Percentiles rank a stretch among this genome's conserved stretches.
These are phyloP conservation scores for Mycalesis mineus DNA, from an alignment of 2,888 invertebrate genomes.

Conservation along the genomic window DNA sequence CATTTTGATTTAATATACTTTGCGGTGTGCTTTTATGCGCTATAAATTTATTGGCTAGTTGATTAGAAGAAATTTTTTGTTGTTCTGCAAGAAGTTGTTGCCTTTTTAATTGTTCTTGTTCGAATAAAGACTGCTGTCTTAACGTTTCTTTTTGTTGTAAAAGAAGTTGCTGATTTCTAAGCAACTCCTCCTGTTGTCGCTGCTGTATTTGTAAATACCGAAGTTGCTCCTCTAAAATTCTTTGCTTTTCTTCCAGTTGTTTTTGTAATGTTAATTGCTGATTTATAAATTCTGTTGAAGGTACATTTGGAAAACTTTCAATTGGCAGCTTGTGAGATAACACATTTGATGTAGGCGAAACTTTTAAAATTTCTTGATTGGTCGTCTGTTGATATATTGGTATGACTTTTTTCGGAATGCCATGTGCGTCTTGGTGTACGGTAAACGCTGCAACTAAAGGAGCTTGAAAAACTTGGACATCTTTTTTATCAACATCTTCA, in stretches of 20 bases:
- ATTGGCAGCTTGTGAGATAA: conserved; percentile 37
- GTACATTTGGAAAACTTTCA: conserved; percentile 35
- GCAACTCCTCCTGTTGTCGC: conserved; percentile 82
- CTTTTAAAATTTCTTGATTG: conserved; percentile 39
- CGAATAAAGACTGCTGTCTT: conserved; percentile 47
- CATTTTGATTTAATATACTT: conserved; percentile 44
- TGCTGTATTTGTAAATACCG: conserved; percentile 82
- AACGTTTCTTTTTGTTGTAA: conserved; percentile 70
- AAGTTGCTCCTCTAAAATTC: conserved; percentile 83
- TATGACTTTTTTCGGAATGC: conserved; percentile 87
- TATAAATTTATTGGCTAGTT: conserved; percentile 50
- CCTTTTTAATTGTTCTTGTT: conserved; percentile 48
- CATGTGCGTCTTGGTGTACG: conserved; percentile 88
- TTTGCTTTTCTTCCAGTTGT: conserved; percentile 82
- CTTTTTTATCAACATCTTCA: conserved; percentile 81
- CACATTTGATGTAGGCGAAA: conserved; percentile 37
- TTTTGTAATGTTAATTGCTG: conserved; percentile 64
- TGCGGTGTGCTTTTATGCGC: conserved; percentile 51
- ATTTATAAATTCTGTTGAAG: conserved; percentile 50
- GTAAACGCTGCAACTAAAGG: conserved; percentile 91
- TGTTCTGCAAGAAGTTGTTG: conserved; percentile 52
- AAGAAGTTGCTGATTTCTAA: conserved; percentile 81
- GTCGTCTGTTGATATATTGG: conserved; percentile 80
- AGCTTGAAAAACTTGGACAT: conserved; percentile 88
- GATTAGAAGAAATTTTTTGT: conserved; percentile 51